Percentiles rank a stretch among this genome's conserved stretches.
phyloP scores from a whole-genome alignment of 2,888 invertebrate species.

The Cryptus armator region DNA sequence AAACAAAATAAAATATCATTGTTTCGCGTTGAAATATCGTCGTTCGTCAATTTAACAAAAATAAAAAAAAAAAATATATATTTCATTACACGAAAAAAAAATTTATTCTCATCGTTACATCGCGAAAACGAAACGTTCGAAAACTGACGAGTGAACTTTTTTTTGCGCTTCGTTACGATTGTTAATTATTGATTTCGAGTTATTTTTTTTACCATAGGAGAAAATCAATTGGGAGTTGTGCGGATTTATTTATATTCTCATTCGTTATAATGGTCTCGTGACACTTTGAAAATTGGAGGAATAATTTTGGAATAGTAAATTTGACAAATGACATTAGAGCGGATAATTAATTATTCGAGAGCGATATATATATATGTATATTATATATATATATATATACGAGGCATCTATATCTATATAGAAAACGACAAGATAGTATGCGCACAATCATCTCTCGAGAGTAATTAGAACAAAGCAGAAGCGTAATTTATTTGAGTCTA shows the following conservation, averaged over 20 bases:
- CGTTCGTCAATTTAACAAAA: not conserved
- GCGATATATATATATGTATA: slow-evolving; percentile 2
- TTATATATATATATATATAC: slow-evolving; percentile 14
- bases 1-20: slow-evolving; percentile 10
- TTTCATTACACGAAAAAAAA: not conserved
- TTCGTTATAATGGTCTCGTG: not conserved
- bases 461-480: slow-evolving; percentile 65
- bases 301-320: slow-evolving; percentile 1
- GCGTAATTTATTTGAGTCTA: slow-evolving; percentile 59
- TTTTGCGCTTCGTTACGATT: not conserved
- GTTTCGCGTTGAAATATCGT: not conserved
- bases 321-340: slow-evolving; percentile 31
- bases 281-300: slow-evolving; percentile 1
- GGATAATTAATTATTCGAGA: slow-evolving; percentile 43
- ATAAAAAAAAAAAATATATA: not conserved
- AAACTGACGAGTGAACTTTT: not conserved
- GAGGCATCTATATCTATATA: not conserved
- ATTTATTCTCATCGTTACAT: not conserved
- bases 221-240: not conserved
- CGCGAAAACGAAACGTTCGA: not conserved
- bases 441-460: slow-evolving; percentile 58
- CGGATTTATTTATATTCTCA: not conserved
- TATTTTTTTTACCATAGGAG: not conserved
- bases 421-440: not conserved
- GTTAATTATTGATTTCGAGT: not conserved